phyloP scores from a whole-genome alignment of 2,888 invertebrate genomes.

The Osedax fenrisi region DNA sequence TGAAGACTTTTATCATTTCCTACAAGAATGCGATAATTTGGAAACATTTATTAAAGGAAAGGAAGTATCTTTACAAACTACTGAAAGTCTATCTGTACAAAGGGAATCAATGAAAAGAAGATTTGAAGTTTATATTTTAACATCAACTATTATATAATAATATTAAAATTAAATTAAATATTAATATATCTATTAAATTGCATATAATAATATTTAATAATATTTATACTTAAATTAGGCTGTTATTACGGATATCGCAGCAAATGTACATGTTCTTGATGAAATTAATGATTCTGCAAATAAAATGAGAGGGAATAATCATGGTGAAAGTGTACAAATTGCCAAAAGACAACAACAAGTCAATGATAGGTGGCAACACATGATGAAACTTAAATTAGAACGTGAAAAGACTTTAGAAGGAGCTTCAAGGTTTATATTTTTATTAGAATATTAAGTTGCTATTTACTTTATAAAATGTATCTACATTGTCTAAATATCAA shows the following conservation, averaged over 20 bases:
- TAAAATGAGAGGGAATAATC: conserved; percentile 69
- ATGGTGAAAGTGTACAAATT: conserved; percentile 71
- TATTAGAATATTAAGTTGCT: too few species aligned
- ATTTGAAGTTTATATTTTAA: conserved; percentile 61
- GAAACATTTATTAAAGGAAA: conserved; percentile 94
- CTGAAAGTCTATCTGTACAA: conserved; percentile 72
- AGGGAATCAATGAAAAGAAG: conserved; percentile 84
- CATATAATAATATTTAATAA: not conserved
- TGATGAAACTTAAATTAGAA: conserved; percentile 72
- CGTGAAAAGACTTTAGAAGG: conserved; percentile 84
- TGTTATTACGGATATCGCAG: conserved; percentile 85
- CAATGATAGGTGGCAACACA: conserved; percentile 73
- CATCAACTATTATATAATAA: not conserved
- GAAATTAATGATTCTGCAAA: conserved; percentile 75
- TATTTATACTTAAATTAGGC: conserved; percentile 54
- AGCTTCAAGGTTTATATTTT: conserved; percentile 65
- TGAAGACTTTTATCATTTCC: conserved; percentile 71
- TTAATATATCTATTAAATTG: not conserved
- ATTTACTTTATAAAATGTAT: too few species aligned
- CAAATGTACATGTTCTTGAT: conserved; percentile 78
- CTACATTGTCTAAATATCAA: too few species aligned
- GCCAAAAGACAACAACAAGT: conserved; percentile 67
- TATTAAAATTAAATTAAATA: not conserved
- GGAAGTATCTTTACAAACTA: conserved; percentile 66
- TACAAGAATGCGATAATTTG: conserved; percentile 90